Conservation (phyloP, 2,113 vertebrate genomes). For the Callaeas wilsoni region DNA sequence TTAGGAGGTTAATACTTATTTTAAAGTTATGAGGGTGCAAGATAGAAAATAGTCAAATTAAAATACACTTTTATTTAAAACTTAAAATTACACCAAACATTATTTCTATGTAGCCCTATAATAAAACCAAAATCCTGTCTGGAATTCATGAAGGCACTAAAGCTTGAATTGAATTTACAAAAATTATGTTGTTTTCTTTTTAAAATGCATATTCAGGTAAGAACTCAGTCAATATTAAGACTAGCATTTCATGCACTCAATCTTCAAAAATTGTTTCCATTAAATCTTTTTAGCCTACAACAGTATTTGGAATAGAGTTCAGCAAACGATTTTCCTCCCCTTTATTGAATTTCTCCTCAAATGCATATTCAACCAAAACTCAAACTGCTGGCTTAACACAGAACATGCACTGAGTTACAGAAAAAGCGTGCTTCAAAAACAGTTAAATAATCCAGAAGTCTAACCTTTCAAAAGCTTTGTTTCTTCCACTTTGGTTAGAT, state of each 20-base stretch:
- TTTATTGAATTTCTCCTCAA: not conserved
- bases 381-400: not conserved
- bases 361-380: not conserved
- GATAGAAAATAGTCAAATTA: not conserved
- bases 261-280: not conserved
- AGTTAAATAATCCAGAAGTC: conserved; percentile 57
- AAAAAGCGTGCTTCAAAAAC: conserved; percentile 42
- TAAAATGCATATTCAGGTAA: not conserved
- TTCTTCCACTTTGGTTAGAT: conserved; percentile 81
- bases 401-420: conserved; percentile 21
- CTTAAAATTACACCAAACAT: not conserved
- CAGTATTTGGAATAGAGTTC: not conserved
- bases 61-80: not conserved
- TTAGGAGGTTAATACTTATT: not conserved
- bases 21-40: not conserved
- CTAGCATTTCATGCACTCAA: not conserved
- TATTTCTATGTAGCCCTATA: not conserved
- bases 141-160: not conserved
- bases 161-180: not conserved
- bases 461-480: conserved; percentile 82
- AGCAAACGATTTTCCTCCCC: not conserved
- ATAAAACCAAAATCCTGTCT: not conserved
- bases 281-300: not conserved
- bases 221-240: not conserved
- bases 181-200: not conserved